phyloP scores from a whole-genome alignment of 2,888 invertebrate genomes.

The Macropis europaea region DNA sequence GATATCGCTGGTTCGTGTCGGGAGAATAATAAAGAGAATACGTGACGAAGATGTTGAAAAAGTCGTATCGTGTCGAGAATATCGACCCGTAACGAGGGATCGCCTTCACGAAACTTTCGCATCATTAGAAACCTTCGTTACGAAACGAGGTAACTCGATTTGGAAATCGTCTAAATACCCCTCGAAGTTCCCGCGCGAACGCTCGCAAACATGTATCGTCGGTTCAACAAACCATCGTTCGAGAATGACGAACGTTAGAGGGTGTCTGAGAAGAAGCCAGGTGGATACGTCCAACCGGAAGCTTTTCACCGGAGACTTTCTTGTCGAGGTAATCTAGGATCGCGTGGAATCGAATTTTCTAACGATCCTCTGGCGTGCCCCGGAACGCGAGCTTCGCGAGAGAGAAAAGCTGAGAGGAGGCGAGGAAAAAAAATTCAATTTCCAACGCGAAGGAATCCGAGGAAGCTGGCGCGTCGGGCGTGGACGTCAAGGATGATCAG shows the following conservation, averaged over 20 bases:
- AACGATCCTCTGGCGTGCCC: background rate
- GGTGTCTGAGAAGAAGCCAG: background rate
- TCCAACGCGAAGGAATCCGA: conserved; percentile 31
- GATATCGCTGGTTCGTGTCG: conserved; percentile 15
- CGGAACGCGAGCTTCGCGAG: background rate
- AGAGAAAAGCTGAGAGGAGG: no score
- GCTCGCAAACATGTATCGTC: no score
- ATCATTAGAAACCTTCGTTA: no score
- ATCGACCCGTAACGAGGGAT: conserved; percentile 6
- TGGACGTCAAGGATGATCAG: conserved; percentile 9
- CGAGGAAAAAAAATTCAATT: conserved; percentile 40
- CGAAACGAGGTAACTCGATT: background rate
- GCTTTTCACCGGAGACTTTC: no score
- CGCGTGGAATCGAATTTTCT: background rate
- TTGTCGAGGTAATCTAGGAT: conserved; percentile 8
- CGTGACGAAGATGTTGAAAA: conserved; percentile 24
- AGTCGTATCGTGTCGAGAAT: conserved; percentile 3
- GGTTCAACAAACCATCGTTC: no score
- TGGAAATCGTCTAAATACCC: no score
- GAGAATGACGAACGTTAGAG: no score
- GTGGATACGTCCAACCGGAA: background rate
- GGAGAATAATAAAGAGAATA: conserved; percentile 38
- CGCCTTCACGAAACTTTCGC: background rate
- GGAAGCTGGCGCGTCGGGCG: conserved; percentile 1
- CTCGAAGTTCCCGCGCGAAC: no score